Base-by-base conservation (phyloP, 2,888 invertebrate genomes). In the Adelphocoris suturalis region DNA sequence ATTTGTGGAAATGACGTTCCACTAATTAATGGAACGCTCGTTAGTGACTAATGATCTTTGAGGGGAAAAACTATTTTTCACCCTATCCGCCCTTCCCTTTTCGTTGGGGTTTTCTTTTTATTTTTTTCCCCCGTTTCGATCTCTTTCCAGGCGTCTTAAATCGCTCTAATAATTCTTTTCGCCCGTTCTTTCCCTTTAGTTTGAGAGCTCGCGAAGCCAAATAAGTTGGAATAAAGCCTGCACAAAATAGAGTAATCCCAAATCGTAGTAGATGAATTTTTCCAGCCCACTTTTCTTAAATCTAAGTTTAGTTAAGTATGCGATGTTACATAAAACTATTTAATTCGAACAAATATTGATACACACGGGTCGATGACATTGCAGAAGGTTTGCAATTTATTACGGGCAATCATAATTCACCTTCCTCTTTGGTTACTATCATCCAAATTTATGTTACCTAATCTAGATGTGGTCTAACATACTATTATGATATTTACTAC, bases 21-120 rank as follows among this genome's bases (percentile, higher is more conserved):
- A 27, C 78, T 76, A 88, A 88, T 88, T 88, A 78, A 88, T 88
- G 88, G 88, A 78, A 27, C 11, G 88, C 88, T 88, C 88, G 88
- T 88, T 88, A 88, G 88, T 88, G 88, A 88, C 88, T 88, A 88
- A 88, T 88, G 88, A 88, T 88, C 88, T 88, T 80, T 52, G 78
- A 75, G 57, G 55, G 23, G 61, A 48, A 55, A 87, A 88, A 88
- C 88, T 88, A 88, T 88, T 88, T 88, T 88, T 88, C 88, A 88
- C 76, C 55, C 61, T 28, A 68, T 85, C 61, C 23, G 27, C 52
- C 87, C 52, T n/a, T 75, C 75, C 52, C n/a, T 75, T 52, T 47
- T 37, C 86, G 75, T 23, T 47, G 46, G 48, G 14, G n/a, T 37
- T 28, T 13, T 37, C 4, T 7, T 81, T 81, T 81, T 81, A 13